Base-by-base conservation (phyloP, 2,113 vertebrate species). In the Equus quagga region DNA sequence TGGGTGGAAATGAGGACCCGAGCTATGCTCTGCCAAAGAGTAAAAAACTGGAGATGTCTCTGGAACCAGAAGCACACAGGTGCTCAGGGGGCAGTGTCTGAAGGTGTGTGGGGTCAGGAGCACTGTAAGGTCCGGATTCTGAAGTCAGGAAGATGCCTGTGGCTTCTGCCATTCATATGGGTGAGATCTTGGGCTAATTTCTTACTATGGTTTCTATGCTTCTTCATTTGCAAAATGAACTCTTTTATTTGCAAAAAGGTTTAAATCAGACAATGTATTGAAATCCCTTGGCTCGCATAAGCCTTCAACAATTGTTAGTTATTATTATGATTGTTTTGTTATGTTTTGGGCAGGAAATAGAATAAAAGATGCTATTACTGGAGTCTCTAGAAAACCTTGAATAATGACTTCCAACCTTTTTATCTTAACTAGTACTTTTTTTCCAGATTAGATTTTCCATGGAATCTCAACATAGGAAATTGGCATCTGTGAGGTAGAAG, bases 351-450 rank as follows among this genome's bases (percentile, higher is more conserved):
- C 91, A 92, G 23, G 26, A 70, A 73, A 31, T 28, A 87, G 56
- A 86, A 62, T 54, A 73, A 24, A 69, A 36, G 24, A 28, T 46
- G 54, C 15, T 64, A 19, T 78, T 64, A 46, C 0, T 23, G 28
- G 54, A 76, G 33, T 93, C 76, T 56, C 58, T 33, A 91, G 82
- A 56, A 93, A 81, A 60, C 44, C 21, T 33, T 76, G 54, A 56
- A 86, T 41, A 75, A 73, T 80, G 51, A 28, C 24, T 90, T 88
- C 64, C 1, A 17, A 65, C 23, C 6, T 19, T 92, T 94, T 92
- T 17, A 79, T 49, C 31, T 69, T 72, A 76, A 87, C 23, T 31
- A 86, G 41, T 21, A 75, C 31, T 19, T 73, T 82, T n/a, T 92
- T 72, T 82, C 6, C 56, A 15, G 26, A 36, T 51, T 54, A 65